Evolutionary conservation across 2,113 vertebrate species (phyloP).

Genomic region (Rhineura floridana): DNA sequence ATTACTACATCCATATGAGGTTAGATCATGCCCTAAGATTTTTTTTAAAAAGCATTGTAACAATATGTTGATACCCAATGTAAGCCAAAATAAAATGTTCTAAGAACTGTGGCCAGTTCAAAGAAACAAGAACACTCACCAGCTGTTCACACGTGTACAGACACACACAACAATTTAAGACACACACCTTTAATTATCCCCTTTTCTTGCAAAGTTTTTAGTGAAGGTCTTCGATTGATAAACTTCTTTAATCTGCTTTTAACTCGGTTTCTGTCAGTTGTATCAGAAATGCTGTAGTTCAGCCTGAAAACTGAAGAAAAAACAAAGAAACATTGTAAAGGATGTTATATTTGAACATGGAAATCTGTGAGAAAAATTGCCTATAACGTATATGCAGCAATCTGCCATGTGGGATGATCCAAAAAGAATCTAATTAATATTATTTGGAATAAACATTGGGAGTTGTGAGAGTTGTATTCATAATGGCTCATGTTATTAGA

Average conservation of each 20-base stretch:
- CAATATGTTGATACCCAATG: neutral
- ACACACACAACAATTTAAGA: neutral
- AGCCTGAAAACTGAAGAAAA: constrained; percentile 82
- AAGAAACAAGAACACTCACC: neutral
- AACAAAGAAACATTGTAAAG: constrained; percentile 29
- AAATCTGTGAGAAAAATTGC: neutral
- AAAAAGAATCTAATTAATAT: constrained; percentile 50
- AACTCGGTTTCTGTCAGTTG: constrained; percentile 84
- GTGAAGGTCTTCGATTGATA: constrained; percentile 86
- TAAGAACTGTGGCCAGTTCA: neutral
- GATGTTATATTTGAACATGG: neutral
- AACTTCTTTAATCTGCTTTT: constrained; percentile 92
- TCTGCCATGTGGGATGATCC: constrained; percentile 32
- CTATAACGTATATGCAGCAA: constrained; percentile 19
- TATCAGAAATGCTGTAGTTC: constrained; percentile 87
- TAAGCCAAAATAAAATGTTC: neutral
- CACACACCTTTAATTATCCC: constrained; percentile 88
- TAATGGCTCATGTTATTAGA: constrained; percentile 58
- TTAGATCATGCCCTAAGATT: neutral
- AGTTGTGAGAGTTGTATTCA: constrained; percentile 33
- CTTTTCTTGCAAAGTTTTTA: constrained; percentile 91
- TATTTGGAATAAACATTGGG: constrained; percentile 52
- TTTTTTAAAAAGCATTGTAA: neutral
- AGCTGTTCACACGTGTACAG: neutral
- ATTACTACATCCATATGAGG: neutral